Evolutionary conservation across 1,140 invertebrate species (phyloP).

Genomic region (Euwallacea similis): DNA sequence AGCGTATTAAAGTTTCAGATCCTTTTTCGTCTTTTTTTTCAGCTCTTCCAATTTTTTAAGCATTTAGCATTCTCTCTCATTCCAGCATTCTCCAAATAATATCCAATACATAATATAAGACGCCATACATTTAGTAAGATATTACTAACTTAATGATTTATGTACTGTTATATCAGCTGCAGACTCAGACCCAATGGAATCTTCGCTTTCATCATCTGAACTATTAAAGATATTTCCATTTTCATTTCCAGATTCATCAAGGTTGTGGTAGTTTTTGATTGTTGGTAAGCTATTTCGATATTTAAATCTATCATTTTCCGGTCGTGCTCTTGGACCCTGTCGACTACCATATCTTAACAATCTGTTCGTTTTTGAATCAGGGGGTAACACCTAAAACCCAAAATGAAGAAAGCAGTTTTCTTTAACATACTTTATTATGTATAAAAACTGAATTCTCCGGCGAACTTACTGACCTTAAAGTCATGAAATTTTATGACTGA

Average conservation of each 20-base stretch:
- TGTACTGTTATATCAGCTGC: constrained; percentile 55
- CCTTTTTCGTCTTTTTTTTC: too few species aligned
- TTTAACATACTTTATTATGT: neutral
- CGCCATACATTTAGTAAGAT: neutral
- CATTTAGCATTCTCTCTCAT: too few species aligned
- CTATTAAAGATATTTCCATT: neutral
- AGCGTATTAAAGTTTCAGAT: too few species aligned
- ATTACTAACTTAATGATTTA: constrained; percentile 49
- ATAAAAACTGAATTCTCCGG: neutral
- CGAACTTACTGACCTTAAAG: neutral
- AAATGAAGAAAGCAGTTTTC: neutral
- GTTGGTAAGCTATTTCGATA: constrained; percentile 49
- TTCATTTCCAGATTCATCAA: neutral
- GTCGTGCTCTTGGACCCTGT: constrained; percentile 41
- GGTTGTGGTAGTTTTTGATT: constrained; percentile 38
- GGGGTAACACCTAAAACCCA: constrained; percentile 49
- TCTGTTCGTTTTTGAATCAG: constrained; percentile 52
- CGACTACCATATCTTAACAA: constrained; percentile 54
- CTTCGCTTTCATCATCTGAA: constrained; percentile 10
- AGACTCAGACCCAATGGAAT: constrained; percentile 40
- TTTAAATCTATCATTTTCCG: constrained; percentile 44
- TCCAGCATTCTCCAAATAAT: neutral
- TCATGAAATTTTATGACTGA: neutral
- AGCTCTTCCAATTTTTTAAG: too few species aligned
- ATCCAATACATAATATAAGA: neutral